Evolutionary conservation across 2,113 vertebrate species (phyloP).

Genomic region (Gnathonemus longibarbis): DNA sequence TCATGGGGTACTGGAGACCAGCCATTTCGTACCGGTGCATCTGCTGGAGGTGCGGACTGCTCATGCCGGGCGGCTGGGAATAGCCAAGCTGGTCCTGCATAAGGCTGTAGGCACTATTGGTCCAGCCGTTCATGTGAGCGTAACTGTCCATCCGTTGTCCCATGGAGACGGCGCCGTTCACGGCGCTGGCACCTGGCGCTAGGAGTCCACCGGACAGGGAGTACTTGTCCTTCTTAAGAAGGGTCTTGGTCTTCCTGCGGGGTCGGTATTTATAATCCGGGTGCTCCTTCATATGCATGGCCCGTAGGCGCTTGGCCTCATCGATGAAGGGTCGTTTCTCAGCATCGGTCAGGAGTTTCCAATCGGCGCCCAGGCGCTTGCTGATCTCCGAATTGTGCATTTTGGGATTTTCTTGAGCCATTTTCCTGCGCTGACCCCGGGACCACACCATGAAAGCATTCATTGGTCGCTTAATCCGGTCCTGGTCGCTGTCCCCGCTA

Average conservation of each 20-base stretch:
- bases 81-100: constrained; percentile 95
- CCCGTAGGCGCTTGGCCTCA: constrained; percentile 91
- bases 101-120: constrained; percentile 91
- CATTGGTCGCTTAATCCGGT: constrained; percentile 95
- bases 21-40: constrained; percentile 98
- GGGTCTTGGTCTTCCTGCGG: constrained; percentile 95
- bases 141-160: constrained; percentile 93
- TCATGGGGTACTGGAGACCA: constrained; percentile 95
- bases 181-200: constrained; percentile 70
- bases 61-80: constrained; percentile 86
- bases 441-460: constrained; percentile 99
- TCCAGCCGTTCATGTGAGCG: constrained; percentile 94
- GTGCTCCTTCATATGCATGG: constrained; percentile 98
- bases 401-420: constrained; percentile 97
- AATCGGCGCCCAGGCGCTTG: constrained; percentile 92
- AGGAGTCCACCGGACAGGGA: constrained; percentile 82
- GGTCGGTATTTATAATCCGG: constrained; percentile 99
- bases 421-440: constrained; percentile 88
- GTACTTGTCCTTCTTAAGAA: constrained; percentile 98
- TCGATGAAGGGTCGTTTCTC: constrained; percentile 98
- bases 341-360: constrained; percentile 93
- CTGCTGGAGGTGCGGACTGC: constrained; percentile 86
- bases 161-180: constrained; percentile 78
- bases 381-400: constrained; percentile 99
- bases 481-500: constrained; percentile 71